Evolutionary conservation across 2,113 vertebrate genomes (phyloP).

Genomic region (Amphiprion ocellaris): DNA sequence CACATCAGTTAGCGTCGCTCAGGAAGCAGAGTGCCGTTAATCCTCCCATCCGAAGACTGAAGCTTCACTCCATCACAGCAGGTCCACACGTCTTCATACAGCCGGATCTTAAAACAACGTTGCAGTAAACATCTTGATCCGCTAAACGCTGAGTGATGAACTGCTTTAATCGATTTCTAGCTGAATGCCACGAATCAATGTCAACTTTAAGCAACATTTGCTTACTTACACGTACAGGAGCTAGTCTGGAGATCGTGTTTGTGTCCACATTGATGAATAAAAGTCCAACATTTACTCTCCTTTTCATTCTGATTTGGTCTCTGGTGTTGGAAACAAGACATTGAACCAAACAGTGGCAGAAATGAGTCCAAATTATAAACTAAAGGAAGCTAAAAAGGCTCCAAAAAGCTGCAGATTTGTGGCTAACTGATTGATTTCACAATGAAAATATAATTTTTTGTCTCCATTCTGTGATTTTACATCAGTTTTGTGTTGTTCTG

Average conservation of each 20-base stretch:
- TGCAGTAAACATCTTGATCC: background rate
- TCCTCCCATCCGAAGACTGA: background rate
- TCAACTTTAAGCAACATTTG: background rate
- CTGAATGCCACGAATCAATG: background rate
- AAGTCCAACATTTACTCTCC: no score
- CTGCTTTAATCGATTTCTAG: background rate
- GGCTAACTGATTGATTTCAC: no score
- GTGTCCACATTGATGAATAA: background rate
- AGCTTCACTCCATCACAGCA: background rate
- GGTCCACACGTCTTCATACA: background rate
- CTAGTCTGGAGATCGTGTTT: background rate
- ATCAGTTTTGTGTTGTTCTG: no score
- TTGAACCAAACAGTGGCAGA: no score
- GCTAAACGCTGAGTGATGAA: constrained; percentile 14
- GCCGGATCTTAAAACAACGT: background rate
- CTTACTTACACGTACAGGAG: no score
- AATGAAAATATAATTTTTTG: no score
- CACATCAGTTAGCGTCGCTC: constrained; percentile 18
- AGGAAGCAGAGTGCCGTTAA: background rate
- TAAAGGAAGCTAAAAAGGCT: no score
- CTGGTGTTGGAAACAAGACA: no score
- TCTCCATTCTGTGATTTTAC: no score
- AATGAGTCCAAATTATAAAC: no score
- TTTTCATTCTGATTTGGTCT: no score
- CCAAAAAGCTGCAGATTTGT: no score